Evolutionary conservation across 2,888 invertebrate species (phyloP).

Genomic region (Lasioglossum figueresi): DNA sequence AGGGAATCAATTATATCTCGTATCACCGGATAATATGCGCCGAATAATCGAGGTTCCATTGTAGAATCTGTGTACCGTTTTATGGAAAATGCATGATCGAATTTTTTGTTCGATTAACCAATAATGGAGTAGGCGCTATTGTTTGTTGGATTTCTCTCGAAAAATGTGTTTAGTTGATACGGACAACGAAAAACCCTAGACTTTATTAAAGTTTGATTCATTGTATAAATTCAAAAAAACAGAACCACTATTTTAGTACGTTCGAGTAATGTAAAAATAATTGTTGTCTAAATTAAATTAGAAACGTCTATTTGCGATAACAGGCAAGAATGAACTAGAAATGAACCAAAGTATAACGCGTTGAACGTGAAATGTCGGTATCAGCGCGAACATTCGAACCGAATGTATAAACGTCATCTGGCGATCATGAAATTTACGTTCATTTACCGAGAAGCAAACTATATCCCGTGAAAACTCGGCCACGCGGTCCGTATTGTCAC

Average conservation of each 20-base stretch:
- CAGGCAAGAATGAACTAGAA: neutral
- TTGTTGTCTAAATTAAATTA: neutral
- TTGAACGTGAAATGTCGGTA: neutral
- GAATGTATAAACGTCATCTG: neutral
- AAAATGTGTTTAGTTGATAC: no score
- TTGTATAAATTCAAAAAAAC: neutral
- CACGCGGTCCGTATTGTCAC: constrained; percentile 1
- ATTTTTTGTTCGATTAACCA: no score
- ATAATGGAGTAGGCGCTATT: no score
- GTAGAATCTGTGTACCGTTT: neutral
- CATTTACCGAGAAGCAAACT: neutral
- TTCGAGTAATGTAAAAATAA: neutral
- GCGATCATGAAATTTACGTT: neutral
- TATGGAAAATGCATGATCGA: neutral
- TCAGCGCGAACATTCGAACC: neutral
- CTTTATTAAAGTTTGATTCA: no score
- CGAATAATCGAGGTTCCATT: no score
- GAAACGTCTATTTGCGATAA: neutral
- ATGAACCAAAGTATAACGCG: neutral
- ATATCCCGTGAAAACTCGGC: neutral
- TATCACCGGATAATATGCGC: no score
- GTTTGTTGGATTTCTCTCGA: no score
- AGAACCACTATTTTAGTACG: neutral
- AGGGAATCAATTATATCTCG: no score
- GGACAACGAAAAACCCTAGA: no score